Percentiles rank a stretch among this genome's conserved stretches.
Evolutionary conservation across 2,113 vertebrate genomes (phyloP).

Genomic region (Vidua chalybeata): DNA sequence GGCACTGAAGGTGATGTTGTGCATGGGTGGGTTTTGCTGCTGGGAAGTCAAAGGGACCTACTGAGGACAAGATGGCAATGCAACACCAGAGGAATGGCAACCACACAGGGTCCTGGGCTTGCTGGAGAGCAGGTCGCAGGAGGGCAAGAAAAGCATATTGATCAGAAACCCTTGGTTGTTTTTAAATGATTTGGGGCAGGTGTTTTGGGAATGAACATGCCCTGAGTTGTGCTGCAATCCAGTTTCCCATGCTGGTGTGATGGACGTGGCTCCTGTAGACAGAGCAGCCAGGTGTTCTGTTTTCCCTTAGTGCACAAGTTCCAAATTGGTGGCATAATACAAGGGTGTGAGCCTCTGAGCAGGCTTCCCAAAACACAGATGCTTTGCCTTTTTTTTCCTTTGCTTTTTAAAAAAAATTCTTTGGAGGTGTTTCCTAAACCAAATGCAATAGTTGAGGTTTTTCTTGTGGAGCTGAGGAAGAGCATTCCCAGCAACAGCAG

Average conservation of each 20-base stretch:
- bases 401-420: too few relatives aligned
- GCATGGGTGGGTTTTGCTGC: background rate
- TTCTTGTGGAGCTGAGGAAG: background rate
- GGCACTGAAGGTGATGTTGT: fast-evolving
- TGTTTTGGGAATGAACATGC: background rate
- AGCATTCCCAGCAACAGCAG: background rate
- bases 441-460: background rate
- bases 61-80: background rate
- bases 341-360: background rate
- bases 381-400: background rate
- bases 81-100: background rate
- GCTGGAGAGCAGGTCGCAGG: background rate
- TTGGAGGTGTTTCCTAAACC: background rate
- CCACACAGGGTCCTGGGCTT: fast-evolving
- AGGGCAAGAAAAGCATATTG: fast-evolving
- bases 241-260: background rate
- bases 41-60: background rate
- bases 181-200: background rate
- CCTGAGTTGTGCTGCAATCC: background rate
- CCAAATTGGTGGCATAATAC: fast-evolving
- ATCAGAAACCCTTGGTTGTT: background rate
- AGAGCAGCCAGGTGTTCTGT: background rate
- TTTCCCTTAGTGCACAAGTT: fast-evolving
- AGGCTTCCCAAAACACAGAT: background rate
- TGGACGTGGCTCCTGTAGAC: fast-evolving